These are phyloP conservation scores for Pseudomyrmex concolor DNA, from an alignment of 1,140 invertebrate genomes.

Conservation along the genomic window DNA sequence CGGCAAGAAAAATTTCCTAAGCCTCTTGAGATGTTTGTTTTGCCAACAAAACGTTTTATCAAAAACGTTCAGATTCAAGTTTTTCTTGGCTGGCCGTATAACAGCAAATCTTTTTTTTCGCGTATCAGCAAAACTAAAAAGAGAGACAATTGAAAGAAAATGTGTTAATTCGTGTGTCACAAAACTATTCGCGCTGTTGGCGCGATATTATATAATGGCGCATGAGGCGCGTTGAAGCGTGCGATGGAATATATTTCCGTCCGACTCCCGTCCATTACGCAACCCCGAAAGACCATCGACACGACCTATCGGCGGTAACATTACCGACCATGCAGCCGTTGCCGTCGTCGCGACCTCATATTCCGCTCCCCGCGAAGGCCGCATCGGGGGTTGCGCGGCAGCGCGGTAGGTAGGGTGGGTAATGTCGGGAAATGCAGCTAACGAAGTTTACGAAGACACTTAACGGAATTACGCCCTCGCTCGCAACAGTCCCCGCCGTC, in stretches of 20 bases:
- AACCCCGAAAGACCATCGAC: conserved; percentile 37
- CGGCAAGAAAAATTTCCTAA: too few species aligned
- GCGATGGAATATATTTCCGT: conserved; percentile 25
- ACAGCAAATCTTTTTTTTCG: too few species aligned
- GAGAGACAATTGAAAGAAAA: neutral
- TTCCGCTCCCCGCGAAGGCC: conserved; percentile 12
- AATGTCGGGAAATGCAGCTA: conserved; percentile 76
- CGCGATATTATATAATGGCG: neutral
- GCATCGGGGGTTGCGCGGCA: conserved; percentile 50
- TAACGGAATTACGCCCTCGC: conserved; percentile 75
- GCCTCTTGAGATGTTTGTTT: too few species aligned
- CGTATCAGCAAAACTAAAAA: too few species aligned
- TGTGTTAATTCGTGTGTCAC: neutral
- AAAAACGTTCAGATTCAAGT: too few species aligned
- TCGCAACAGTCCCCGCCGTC: conserved; percentile 61
- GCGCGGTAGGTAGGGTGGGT: conserved; percentile 62
- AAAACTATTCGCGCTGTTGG: too few species aligned
- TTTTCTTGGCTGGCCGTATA: too few species aligned
- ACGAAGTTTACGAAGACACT: conserved; percentile 77
- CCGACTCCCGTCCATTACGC: conserved; percentile 26
- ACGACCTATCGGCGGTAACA: conserved; percentile 53
- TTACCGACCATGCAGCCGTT: conserved; percentile 32
- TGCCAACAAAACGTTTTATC: too few species aligned
- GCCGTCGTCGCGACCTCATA: conserved; percentile 6
- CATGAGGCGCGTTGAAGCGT: neutral